Evolutionary conservation across 92 coral and sea anemone species (phyloP), one percentile per base, ranked within the genome.

Genomic region (Muricea muricata): DNA sequence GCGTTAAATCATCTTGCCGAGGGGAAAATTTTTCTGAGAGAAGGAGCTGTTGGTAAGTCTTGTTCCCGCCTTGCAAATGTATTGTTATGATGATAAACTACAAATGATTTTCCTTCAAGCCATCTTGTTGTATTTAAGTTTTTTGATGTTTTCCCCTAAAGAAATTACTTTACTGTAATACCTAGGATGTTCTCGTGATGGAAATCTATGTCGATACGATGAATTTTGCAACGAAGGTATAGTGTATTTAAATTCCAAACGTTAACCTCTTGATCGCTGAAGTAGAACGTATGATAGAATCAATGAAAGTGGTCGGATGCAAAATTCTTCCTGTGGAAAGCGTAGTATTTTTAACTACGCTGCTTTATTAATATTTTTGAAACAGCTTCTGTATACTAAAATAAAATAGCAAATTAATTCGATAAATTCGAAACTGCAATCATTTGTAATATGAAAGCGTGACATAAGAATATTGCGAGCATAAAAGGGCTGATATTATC

Each of bases 151-250:
- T 14, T 63, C 15, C 2, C 34, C 11, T 10, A 6, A 10, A 63
- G 23, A 28, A 20, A 18, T 18, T 63, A 63, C n/a, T 10, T 63
- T 63, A n/a, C 0, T 26, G 0, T 0, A 63, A 26, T 39, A 63
- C 29, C 28, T 32, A 63, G 70, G 70, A 4, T 63, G 70, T 63
- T 63, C 70, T 21, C 70, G 8, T 24, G 70, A 28, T 63, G 70
- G 30, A 63, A 26, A 63, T 25, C 70, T 63, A 39, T 63, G 70
- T 30, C 70, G 70, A 63, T 63, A 63, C 37, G 70, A 63, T 7
- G 70, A 63, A 63, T 63, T 26, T 20, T 63, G 70, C 21, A 17
- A 63, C 70, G 70, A 63, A 63, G 70, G 70, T 63, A 63, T 28
- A 63, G 0, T 25, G 18, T 63, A 26, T 28, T 30, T 21, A 63